Conservation (phyloP, 2,888 invertebrate genomes). For the Drosophila emarginata region DNA sequence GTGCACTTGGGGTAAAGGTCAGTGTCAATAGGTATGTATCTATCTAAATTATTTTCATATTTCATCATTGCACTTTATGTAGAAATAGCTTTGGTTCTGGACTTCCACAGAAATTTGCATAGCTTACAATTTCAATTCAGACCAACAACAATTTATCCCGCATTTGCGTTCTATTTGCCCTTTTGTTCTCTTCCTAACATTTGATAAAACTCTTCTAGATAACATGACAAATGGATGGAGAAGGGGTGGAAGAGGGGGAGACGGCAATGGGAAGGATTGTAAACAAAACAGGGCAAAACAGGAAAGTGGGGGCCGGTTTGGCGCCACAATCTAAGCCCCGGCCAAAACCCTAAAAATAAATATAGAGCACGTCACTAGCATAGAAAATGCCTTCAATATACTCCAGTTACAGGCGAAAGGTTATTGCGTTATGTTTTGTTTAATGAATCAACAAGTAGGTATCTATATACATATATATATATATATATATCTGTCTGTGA, state of each 20-base stretch:
- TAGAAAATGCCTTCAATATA: slow-evolving; percentile 41
- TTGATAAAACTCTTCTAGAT: background rate
- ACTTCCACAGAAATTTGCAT: slow-evolving; percentile 3
- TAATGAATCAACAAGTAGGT: slow-evolving; percentile 61
- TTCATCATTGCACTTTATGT: background rate
- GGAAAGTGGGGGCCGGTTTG: slow-evolving; percentile 26
- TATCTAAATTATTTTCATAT: background rate
- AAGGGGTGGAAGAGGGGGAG: background rate
- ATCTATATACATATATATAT: slow-evolving; percentile 7
- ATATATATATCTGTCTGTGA: background rate
- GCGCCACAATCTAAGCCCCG: slow-evolving; percentile 37
- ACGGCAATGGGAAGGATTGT: too few species aligned
- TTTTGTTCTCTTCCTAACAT: background rate
- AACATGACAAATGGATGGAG: background rate
- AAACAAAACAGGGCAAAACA: too few species aligned
- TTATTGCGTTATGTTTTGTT: slow-evolving; percentile 25
- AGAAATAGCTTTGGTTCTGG: background rate
- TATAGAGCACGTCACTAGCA: slow-evolving; percentile 40
- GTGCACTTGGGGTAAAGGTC: slow-evolving; percentile 1
- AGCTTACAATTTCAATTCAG: slow-evolving; percentile 4
- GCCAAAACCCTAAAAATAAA: slow-evolving; percentile 55
- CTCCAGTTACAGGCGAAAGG: slow-evolving; percentile 33
- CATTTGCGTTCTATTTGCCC: slow-evolving; percentile 8
- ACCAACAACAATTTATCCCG: background rate
- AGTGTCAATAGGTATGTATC: background rate